Evolutionary conservation across 1,140 invertebrate genomes (phyloP), one percentile per base, ranked within the genome.

Genomic region (Drosophila bipectinata): DNA sequence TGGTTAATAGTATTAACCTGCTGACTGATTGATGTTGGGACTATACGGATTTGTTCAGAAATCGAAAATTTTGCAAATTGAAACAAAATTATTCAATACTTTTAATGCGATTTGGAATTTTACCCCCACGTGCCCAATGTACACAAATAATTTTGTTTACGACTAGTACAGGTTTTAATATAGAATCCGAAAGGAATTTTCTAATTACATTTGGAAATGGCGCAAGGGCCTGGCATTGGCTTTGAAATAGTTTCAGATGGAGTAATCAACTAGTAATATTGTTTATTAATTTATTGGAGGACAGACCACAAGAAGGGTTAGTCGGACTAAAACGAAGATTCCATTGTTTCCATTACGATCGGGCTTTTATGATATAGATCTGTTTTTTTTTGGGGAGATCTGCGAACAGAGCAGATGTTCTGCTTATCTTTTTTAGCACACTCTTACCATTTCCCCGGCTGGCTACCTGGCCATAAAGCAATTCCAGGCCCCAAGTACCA

Each of bases 1-100:
- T 30, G 30, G 54, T 64, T 78, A 52, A 88, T 79, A 64, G 45
- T 66, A 67, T 53, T 37, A 52, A 47, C 8, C n/a, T 54, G 75
- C 51, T 61, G 79, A 87, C 47, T 72, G 83, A 87, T 78, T 88
- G 62, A 79, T 78, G 72, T 48, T 72, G 48, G 45, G 30, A 41
- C 47, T 26, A 48, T 26, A 49, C 45, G 30, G 62, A 62, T 73
- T 62, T 72, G 41, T 45, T 68, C 26, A 39, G 48, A 45, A 69
- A 21, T 68, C 26, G 32, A 56, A 45, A 69, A 21, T 54, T 77
- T 71, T 51, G 67, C 54, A 62, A 48, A 30, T 15, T 48, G 21
- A 39, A 72, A 71, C 54, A 18, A 14, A 26, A 60, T 53, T 60
- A 12, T 32, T 12, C n/a, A 4, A 39, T 52, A 53, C 34, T 71